Conservation (phyloP, 1,140 invertebrate genomes). For the Drosophila truncata region DNA sequence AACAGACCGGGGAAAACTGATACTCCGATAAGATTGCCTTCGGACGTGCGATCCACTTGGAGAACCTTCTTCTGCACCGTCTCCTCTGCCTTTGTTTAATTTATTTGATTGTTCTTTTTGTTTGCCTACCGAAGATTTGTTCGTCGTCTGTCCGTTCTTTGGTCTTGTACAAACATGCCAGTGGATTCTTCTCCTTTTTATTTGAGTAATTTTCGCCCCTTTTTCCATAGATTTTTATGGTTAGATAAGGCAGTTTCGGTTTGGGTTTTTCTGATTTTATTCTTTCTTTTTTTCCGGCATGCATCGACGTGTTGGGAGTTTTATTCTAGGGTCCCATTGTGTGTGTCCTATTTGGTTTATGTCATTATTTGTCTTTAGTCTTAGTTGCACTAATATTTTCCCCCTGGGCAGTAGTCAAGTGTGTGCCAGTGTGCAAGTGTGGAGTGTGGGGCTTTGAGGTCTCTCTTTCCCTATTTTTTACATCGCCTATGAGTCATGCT, state of each 20-base stretch:
- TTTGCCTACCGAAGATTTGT: constrained; percentile 57
- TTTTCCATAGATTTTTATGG: constrained; percentile 68
- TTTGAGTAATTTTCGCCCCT: constrained; percentile 79
- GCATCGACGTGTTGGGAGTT: constrained; percentile 54
- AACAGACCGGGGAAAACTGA: constrained; percentile 62
- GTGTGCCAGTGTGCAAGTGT: constrained; percentile 22
- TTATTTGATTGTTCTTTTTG: constrained; percentile 80
- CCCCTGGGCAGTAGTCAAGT: constrained; percentile 70
- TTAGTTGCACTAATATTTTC: constrained; percentile 81
- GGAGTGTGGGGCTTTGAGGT: constrained; percentile 13
- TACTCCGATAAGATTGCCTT: constrained; percentile 75
- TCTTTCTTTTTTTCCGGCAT: constrained; percentile 36
- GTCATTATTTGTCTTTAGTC: constrained; percentile 76
- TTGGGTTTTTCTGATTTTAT: constrained; percentile 52
- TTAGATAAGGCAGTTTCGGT: constrained; percentile 59
- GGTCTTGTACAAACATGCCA: constrained; percentile 75
- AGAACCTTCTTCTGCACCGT: constrained; percentile 47
- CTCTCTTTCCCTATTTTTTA: constrained; percentile 13
- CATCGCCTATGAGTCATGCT: constrained; percentile 65
- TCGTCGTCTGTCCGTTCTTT: constrained; percentile 20
- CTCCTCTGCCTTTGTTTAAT: constrained; percentile 72
- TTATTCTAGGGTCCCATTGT: constrained; percentile 18
- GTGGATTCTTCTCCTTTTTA: constrained; percentile 53
- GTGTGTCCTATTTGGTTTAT: constrained; percentile 62
- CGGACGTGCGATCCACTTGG: constrained; percentile 58